Conservation (phyloP, 2,113 vertebrate species). For the Microcebus jonahi region DNA sequence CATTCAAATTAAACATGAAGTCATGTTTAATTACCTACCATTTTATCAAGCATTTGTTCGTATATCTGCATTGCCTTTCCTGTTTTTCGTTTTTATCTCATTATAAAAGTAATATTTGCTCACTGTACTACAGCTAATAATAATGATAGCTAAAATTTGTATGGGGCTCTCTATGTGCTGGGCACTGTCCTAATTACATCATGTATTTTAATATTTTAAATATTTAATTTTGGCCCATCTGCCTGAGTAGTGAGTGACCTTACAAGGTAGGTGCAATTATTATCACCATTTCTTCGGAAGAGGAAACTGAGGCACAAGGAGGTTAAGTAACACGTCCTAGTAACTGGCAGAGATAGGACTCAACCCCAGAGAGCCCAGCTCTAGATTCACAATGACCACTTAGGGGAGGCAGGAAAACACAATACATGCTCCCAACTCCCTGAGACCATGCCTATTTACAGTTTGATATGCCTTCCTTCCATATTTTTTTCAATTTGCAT, state of each 20-base stretch:
- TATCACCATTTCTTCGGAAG: neutral
- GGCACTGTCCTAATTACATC: neutral
- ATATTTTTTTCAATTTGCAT: neutral
- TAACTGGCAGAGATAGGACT: neutral
- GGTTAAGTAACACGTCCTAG: neutral
- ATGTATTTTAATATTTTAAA: neutral
- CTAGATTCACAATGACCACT: neutral
- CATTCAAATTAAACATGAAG: constrained; percentile 36
- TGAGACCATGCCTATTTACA: neutral
- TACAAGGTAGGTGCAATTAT: neutral
- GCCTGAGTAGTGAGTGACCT: neutral
- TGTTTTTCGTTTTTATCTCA: neutral
- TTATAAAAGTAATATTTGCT: constrained; percentile 3
- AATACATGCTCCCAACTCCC: too few species aligned
- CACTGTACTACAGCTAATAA: neutral
- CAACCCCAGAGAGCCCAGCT: neutral
- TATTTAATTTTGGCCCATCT: neutral
- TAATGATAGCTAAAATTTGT: neutral
- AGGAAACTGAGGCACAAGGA: neutral
- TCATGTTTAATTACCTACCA: neutral
- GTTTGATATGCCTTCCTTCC: neutral
- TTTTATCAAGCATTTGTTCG: constrained; percentile 1
- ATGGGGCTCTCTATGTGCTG: neutral
- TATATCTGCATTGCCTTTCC: neutral
- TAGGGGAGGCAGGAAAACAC: neutral